Base-by-base conservation (phyloP, 2,888 invertebrate genomes). In the Cephus spinipes region DNA sequence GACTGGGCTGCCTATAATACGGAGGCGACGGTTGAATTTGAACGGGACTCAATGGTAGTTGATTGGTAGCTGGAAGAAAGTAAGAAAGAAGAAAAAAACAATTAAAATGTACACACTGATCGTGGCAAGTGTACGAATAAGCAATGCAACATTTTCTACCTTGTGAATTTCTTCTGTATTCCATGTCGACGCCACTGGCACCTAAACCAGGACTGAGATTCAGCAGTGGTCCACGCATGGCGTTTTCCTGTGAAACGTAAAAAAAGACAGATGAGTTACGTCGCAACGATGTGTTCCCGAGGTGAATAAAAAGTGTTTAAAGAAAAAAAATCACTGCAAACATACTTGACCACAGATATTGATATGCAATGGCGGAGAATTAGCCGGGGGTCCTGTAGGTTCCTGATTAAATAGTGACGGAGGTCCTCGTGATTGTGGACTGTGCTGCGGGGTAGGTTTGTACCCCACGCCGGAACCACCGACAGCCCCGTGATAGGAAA, bases 21-120 rank as follows among this genome's bases (percentile, higher is more conserved):
- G 92, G 92, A 79, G 93, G 92, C 79, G 93, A 92, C 84, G 93
- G 93, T 84, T 93, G 93, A 84, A 93, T 92, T 83, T 94, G 93
- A 77, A 93, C 93, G 55, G 94, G 93, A 85, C 93, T 94, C 77
- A 93, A 91, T 78, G 93, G 92, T 85, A 93, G 89, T 86, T 93
- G 90, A 83, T 86, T 90, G 75, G 90, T 87, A 77, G 90, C 93
- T 93, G 83, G 4, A 87, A 87, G 76, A 78, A 79, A 75, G 76
- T 35, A 35, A 12, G 71, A 68, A 11, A 36, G 73, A 79, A 69
- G 33, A 33, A 55, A 73, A 76, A 69, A 73, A 73, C n/a, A 31
- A 55, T 12, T 71, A 31, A 1, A 68, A 74, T n/a, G n/a, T 69
- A 12, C 1, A 32, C 32, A 33, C 12, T 0, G 23, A 31, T 69